phyloP scores from a whole-genome alignment of 2,797 vertebrate genomes.

The Enteromius argenteus region DNA sequence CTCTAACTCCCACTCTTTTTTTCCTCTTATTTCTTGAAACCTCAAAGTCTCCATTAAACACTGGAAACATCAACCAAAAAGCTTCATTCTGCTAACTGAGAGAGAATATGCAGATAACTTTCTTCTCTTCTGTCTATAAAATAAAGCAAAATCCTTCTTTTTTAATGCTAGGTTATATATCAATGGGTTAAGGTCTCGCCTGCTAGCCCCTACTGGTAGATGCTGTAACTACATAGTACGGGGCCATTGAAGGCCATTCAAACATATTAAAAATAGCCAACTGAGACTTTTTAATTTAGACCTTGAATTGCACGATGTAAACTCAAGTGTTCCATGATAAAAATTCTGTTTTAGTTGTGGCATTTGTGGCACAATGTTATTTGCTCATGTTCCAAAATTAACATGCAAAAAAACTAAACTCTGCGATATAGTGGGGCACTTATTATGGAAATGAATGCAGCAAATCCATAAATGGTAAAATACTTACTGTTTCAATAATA shows the following conservation, averaged over 20 bases:
- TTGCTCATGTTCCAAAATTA: background rate
- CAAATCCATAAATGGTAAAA: background rate
- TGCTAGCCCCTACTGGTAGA: background rate
- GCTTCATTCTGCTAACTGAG: constrained; percentile 9
- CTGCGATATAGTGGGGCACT: background rate
- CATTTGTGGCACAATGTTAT: background rate
- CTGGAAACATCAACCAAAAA: constrained; percentile 30
- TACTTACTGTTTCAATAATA: background rate
- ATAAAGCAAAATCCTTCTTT: constrained; percentile 6
- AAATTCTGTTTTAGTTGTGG: background rate
- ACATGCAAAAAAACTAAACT: background rate
- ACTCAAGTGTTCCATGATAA: background rate
- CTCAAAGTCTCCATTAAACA: constrained; percentile 36
- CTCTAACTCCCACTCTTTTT: background rate
- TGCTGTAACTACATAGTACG: background rate
- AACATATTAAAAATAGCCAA: background rate
- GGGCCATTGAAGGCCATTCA: background rate
- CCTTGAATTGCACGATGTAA: background rate
- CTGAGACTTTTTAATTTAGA: background rate
- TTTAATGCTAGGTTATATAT: background rate
- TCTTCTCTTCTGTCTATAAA: background rate
- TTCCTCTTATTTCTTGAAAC: constrained; percentile 17
- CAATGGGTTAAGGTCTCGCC: background rate
- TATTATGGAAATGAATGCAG: background rate
- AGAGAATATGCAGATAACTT: constrained; percentile 1